Conservation (phyloP, 1,140 invertebrate genomes). For the Drosophila pachea region DNA sequence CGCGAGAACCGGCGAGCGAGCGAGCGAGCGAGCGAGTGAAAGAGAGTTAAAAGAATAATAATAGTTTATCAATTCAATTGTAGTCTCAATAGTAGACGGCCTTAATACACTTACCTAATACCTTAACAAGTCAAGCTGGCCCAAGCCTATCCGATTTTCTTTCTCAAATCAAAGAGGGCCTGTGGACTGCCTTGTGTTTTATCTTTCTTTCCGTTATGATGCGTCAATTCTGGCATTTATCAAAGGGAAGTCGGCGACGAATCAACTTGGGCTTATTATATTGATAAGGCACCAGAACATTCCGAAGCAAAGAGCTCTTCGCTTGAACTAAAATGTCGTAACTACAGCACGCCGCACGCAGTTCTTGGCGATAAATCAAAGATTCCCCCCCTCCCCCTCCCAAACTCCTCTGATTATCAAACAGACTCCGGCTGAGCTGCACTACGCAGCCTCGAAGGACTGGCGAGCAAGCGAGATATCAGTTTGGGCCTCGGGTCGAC, state of each 20-base stretch:
- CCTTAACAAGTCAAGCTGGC: no score
- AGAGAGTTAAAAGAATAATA: no score
- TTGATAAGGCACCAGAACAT: conserved; percentile 8
- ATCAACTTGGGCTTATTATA: conserved; percentile 10
- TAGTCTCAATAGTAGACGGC: no score
- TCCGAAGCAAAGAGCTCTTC: conserved; percentile 5
- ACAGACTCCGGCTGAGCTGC: no score
- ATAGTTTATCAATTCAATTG: no score
- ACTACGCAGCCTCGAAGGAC: not conserved
- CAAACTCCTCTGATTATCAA: no score
- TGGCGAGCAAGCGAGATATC: conserved; percentile 21
- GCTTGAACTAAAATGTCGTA: conserved; percentile 4
- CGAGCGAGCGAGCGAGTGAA: not conserved
- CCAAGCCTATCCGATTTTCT: no score
- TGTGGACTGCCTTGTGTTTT: not conserved
- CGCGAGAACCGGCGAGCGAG: no score
- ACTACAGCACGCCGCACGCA: not conserved
- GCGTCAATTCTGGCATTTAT: conserved; percentile 6
- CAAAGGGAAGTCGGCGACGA: conserved; percentile 8
- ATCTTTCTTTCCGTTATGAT: not conserved
- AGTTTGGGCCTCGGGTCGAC: conserved; percentile 16
- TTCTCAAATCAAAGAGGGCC: not conserved
- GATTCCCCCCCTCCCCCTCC: no score
- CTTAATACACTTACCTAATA: no score
- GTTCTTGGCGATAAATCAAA: not conserved